Base-by-base conservation (phyloP, 1,140 invertebrate genomes). In the Sycobia sp. region DNA sequence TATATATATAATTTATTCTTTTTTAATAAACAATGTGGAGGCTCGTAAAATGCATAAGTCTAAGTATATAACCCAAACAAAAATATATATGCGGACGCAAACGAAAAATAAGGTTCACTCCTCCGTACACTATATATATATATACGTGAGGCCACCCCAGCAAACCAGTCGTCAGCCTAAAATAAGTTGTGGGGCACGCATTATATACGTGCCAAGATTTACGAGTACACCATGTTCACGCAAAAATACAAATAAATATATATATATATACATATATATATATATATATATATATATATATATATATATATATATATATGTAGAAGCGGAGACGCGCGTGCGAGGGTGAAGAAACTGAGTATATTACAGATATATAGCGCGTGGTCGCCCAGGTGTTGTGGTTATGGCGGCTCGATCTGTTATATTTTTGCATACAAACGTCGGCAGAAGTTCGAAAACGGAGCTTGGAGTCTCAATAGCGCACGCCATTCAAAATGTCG, bases 201-300 rank as follows among this genome's bases (percentile, higher is more conserved):
- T n/a, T n/a, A n/a, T n/a, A n/a, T n/a, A n/a, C 4, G 25, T 10
- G 11, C 13, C 32, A 10, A 61, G 39, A 53, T 61, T 61, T 60
- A 60, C 46, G 57, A 51, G 47, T 51, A 38, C 13, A 14, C 16
- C 27, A 4, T 22, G 39, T 44, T 44, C 36, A n/a, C n/a, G 36
- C 25, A 53, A 61, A 61, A 53, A 61, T 53, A 53, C 58, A 61
- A 61, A 61, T 51, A 61, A 61, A 53, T n/a, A n/a, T n/a, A n/a
- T n/a, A n/a, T n/a, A n/a, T n/a, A n/a, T n/a, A n/a, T n/a, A n/a
- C n/a, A n/a, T n/a, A n/a, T n/a, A n/a, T n/a, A n/a, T n/a, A n/a
- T n/a, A n/a, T n/a, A n/a, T n/a, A n/a, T n/a, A n/a, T n/a, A n/a
- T n/a, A n/a, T n/a, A n/a, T n/a, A n/a, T n/a, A n/a, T n/a, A n/a